Base-by-base conservation (phyloP, 2,888 invertebrate genomes). In the Morpho helenor region DNA sequence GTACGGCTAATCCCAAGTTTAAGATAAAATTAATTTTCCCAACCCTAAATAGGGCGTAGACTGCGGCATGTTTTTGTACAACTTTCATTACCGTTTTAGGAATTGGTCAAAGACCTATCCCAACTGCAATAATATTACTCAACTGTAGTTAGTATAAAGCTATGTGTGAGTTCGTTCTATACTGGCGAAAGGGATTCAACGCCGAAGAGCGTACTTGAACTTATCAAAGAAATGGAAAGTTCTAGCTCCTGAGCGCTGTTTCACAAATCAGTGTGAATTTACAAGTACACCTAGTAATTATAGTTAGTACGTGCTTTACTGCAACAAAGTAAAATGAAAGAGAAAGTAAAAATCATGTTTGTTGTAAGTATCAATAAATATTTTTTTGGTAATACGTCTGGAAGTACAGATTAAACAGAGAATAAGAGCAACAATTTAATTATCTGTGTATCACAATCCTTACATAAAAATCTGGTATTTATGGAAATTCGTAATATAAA, bases 61-160 rank as follows among this genome's bases (percentile, higher is more conserved):
- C 68, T 63, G 60, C 58, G 64, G 71, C 72, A 63, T 68, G 72
- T 71, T 71, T 68, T 70, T 67, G 68, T 62, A 64, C 74, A 72
- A 82, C 87, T 88, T 88, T 88, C 88, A 74, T 86, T 72, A 64
- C 86, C 83, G 76, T 85, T 81, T 84, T 79, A 77, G 82, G 86
- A 65, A 67, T 65, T 76, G 77, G 73, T 70, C 76, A 76, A 73
- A 75, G 75, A 73, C 75, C 75, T 74, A 71, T 67, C 62, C 61
- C 49, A 50, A 57, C 54, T 44, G 61, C 62, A 66, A 62, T 59
- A 56, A 49, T 58, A 63, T 60, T 62, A 60, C 63, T 66, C 57
- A 58, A 63, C 63, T 64, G 31, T 58, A 49, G 51, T 42, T 58
- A 49, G 51, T 42, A 64, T 56, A 56, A 56, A 62, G 56, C 55